These are phyloP conservation scores for Actenoides lindsayi DNA, from an alignment of 2,113 vertebrate genomes.

Conservation along the genomic window DNA sequence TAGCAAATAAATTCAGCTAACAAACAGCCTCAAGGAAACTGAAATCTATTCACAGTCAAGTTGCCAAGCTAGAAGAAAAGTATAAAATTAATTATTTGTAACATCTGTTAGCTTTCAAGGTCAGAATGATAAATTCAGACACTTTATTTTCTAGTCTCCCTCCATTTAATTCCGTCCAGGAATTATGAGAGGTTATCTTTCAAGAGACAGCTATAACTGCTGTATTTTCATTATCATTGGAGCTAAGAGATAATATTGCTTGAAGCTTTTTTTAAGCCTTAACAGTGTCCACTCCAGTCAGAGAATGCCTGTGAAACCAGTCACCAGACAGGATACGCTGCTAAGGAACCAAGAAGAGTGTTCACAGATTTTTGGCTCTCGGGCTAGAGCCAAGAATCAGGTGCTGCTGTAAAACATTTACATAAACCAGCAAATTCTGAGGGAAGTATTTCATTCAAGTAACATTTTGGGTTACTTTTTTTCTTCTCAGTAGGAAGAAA, in stretches of 20 bases:
- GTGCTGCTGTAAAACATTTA: neutral
- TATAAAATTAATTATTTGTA: conserved; percentile 40
- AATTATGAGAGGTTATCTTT: neutral
- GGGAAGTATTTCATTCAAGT: neutral
- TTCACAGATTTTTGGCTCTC: neutral
- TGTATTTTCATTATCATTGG: neutral
- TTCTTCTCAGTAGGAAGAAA: neutral
- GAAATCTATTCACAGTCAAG: conserved; percentile 10
- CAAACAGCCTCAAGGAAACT: conserved; percentile 22
- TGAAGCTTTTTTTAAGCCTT: neutral
- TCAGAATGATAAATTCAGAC: conserved; percentile 19
- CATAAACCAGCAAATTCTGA: neutral
- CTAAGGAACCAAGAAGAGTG: neutral
- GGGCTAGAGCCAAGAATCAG: neutral
- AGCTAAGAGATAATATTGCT: neutral
- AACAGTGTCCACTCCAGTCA: neutral
- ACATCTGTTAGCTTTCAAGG: neutral
- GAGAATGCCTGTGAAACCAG: neutral
- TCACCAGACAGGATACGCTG: neutral
- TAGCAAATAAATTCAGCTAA: conserved; percentile 50
- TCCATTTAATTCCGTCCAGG: neutral
- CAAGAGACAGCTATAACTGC: neutral
- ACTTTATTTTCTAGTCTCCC: neutral
- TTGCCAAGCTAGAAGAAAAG: conserved; percentile 12
- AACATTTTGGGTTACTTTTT: neutral